Evolutionary conservation across 2,888 invertebrate species (phyloP).

Genomic region (Monoplex corrugatus): DNA sequence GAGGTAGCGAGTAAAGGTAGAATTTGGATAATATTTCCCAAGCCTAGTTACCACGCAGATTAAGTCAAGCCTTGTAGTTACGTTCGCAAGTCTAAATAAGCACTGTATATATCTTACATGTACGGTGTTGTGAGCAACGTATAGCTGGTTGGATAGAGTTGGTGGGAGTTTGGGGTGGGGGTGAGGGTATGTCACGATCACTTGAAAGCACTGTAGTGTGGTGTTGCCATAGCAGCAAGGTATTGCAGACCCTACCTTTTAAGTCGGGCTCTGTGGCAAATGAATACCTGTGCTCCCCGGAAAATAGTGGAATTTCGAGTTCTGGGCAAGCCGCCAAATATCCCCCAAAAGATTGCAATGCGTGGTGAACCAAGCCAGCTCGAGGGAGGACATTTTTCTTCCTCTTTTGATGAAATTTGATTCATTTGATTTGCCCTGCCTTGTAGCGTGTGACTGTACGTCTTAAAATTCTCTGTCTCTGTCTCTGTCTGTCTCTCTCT

Average conservation of each 20-base stretch:
- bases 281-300: conserved; percentile 24
- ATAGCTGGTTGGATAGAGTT: background rate
- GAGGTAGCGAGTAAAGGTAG: conserved; percentile 1
- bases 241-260: background rate
- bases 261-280: background rate
- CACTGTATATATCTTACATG: too few species aligned
- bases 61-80: background rate
- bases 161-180: background rate
- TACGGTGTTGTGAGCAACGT: too few species aligned
- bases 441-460: too few species aligned
- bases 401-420: conserved; percentile 20
- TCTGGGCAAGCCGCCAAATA: conserved; percentile 10
- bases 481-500: too few species aligned
- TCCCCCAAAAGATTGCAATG: background rate
- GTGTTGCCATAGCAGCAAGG: conserved; percentile 22
- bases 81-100: background rate
- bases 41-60: background rate
- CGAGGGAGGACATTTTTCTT: background rate
- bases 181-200: background rate
- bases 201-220: background rate
- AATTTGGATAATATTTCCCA: conserved; percentile 36
- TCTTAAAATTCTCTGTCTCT: background rate
- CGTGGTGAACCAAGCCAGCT: background rate
- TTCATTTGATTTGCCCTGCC: too few species aligned
- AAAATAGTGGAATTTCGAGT: background rate